Base-by-base conservation (phyloP, 2,888 invertebrate genomes). In the Tetropium fuscum region DNA sequence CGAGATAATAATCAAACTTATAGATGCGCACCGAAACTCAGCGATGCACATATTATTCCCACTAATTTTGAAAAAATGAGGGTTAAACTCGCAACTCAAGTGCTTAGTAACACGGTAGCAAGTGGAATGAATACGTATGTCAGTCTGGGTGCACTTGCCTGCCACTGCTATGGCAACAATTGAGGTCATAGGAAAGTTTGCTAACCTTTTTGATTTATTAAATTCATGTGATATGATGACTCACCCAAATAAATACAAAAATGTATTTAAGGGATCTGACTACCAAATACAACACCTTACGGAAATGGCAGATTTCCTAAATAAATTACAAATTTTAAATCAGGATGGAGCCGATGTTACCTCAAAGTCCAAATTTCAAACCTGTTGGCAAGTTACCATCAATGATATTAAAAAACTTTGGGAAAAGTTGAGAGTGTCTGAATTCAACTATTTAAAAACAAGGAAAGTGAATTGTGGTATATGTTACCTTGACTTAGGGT, bases 381-480 rank as follows among this genome's bases (percentile, higher is more conserved):
- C 20, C 15, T 53, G 64, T 27, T 67, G 64, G 62, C 22, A 51
- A 57, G 30, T 64, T 43, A 59, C 58, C 6, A 65, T 65, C 8
- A 63, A 61, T 16, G 53, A 44, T 7, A 44, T 65, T 15, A 7
- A 61, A 10, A 8, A 36, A 36, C 48, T 69, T 15, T 67, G 65
- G 61, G 16, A 53, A 13, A 18, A 40, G 10, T 49, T 68, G 25
- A 43, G 57, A 20, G 20, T 0, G 1, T 15, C 27, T 10, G 53
- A 32, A 20, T 61, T 60, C 18, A 19, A 48, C 16, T 63, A 49
- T 51, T 16, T 68, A 25, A 56, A 53, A 19, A 65, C 66, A 8
- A 44, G 65, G 27, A 27, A 56, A 10, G 27, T 66, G n/a, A 60
- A 60, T 36, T n/a, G n/a, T n/a, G n/a, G n/a, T n/a, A n/a, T n/a